A percentile compares a stretch with the other conserved stretches of the same genome.
Conservation (phyloP, 2,797 vertebrate genomes). For the Sebastes nivosus region DNA sequence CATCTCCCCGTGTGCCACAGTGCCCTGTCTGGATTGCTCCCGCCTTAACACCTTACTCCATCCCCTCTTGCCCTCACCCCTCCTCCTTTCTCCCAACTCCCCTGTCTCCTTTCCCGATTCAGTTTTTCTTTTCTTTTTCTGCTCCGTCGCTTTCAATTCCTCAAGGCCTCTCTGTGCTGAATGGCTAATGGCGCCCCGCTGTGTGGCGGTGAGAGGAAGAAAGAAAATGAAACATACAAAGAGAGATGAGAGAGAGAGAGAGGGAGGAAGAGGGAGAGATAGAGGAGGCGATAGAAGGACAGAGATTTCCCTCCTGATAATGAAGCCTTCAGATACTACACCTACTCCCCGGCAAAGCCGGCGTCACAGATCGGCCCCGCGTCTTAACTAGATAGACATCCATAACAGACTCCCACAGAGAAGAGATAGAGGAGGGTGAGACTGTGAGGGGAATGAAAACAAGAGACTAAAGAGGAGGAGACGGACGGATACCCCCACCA, state of each 20-base stretch:
- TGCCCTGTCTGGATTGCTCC: slow-evolving; percentile 46
- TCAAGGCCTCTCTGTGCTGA: slow-evolving; percentile 78
- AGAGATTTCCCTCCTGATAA: slow-evolving; percentile 62
- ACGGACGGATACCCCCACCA: slow-evolving; percentile 17
- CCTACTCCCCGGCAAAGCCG: slow-evolving; percentile 36
- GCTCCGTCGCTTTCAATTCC: slow-evolving; percentile 83
- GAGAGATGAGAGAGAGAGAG: slow-evolving; percentile 27
- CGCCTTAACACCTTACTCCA: slow-evolving; percentile 48
- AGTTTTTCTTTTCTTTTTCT: slow-evolving; percentile 81
- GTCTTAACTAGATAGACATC: slow-evolving; percentile 53
- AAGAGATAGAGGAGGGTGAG: slow-evolving; percentile 23
- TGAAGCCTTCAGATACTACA: slow-evolving; percentile 61
- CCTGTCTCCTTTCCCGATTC: slow-evolving; percentile 54
- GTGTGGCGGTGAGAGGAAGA: slow-evolving; percentile 68
- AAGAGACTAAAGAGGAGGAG: slow-evolving; percentile 21
- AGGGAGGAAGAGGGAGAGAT: slow-evolving; percentile 27
- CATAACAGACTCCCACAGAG: slow-evolving; percentile 57
- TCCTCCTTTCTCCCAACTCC: slow-evolving; percentile 39
- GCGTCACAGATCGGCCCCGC: slow-evolving; percentile 45
- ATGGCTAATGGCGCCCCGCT: slow-evolving; percentile 81
- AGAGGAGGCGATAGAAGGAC: slow-evolving; percentile 31
- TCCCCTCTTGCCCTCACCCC: slow-evolving; percentile 32
- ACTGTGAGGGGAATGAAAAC: slow-evolving; percentile 9
- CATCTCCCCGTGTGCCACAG: slow-evolving; percentile 54
- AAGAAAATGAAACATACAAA: slow-evolving; percentile 66